Evolutionary conservation across 2,888 invertebrate genomes (phyloP), one percentile per base, ranked within the genome.

Genomic region (Halocaridina rubra): DNA sequence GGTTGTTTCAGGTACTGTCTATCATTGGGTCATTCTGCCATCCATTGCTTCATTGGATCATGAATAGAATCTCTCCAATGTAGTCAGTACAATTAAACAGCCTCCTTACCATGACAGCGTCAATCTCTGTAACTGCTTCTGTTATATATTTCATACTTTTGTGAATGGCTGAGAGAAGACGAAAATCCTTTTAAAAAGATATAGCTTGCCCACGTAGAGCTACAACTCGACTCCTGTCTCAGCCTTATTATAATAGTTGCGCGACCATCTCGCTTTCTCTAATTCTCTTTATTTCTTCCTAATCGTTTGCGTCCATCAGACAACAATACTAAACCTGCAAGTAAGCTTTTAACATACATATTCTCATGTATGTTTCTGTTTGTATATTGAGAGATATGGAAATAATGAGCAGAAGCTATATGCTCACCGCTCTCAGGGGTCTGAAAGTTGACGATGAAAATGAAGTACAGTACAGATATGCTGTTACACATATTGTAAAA

Each of bases 71-170:
- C 39, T 33, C 72, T 57, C 8, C 71, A 59, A 57, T 74, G 59
- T 61, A 61, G 67, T 27, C 67, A 78, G 61, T 71, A n/a, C n/a
- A n/a, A n/a, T n/a, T n/a, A n/a, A n/a, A n/a, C n/a, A n/a, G n/a
- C n/a, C n/a, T n/a, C n/a, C n/a, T n/a, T n/a, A n/a, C n/a, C n/a
- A n/a, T n/a, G n/a, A 71, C 74, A 80, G 71, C 33, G 80, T 80
- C 80, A 80, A 74, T 80, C 61, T 53, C 53, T 80, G 80, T 80
- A 61, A 74, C 10, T 74, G 80, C 80, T 80, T 80, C 80, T 74
- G 80, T 74, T 74, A 80, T 53, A n/a, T n/a, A 53, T 72, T 80
- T 39, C 72, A 74, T 80, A 74, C 74, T 61, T 61, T 16, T 80
- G 39, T 74, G 72, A 39, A 46, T 22, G 72, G 74, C 59, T 59